Conservation (phyloP, 92 coral and sea anemone genomes). For the Pocillopora grandis region DNA sequence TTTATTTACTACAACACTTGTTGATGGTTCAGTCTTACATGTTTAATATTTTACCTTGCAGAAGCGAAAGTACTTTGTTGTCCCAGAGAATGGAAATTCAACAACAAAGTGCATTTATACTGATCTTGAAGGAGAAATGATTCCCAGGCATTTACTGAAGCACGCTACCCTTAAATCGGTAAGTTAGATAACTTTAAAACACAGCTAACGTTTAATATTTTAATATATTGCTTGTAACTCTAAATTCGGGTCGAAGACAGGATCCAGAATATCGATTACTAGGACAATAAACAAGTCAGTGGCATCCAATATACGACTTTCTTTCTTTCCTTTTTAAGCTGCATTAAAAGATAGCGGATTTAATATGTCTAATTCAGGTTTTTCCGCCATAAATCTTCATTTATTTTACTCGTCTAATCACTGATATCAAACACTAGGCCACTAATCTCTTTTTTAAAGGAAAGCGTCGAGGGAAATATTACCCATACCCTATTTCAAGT, state of each 20-base stretch:
- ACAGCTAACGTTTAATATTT: neutral
- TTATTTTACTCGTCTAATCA: neutral
- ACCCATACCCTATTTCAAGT: constrained; percentile 36
- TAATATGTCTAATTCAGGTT: no score
- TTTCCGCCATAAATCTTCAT: neutral
- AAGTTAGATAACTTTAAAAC: neutral
- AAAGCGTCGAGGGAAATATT: constrained; percentile 39
- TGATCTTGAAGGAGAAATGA: constrained; percentile 50
- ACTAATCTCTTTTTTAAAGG: constrained; percentile 24
- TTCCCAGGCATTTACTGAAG: constrained; percentile 48
- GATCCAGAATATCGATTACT: neutral
- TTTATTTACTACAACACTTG: neutral
- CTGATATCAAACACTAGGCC: neutral
- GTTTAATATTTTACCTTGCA: neutral
- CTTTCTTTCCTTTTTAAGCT: neutral
- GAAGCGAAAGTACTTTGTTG: constrained; percentile 42
- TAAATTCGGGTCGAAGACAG: neutral
- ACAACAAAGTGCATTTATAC: constrained; percentile 53
- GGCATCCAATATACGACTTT: neutral
- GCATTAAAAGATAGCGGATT: neutral
- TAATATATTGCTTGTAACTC: neutral
- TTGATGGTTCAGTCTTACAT: neutral
- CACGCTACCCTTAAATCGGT: constrained; percentile 51
- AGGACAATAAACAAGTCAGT: neutral
- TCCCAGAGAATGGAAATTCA: constrained; percentile 45